Base-by-base conservation (phyloP, 2,797 vertebrate species). In the Austrolebias charrua region DNA sequence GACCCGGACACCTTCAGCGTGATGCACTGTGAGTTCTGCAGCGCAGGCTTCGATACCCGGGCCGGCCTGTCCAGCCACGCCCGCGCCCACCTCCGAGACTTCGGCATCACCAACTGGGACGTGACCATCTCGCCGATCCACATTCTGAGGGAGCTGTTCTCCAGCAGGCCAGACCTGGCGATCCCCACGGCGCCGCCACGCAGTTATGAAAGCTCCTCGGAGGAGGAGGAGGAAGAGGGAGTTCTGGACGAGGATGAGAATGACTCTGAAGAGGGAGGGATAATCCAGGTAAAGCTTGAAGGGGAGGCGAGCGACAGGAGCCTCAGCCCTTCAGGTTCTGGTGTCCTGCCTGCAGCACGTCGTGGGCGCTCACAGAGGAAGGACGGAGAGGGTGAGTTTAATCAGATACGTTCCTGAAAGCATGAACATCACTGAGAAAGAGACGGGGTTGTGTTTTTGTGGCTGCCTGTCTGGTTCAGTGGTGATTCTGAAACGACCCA, bases 11-110 rank as follows among this genome's bases (percentile, higher is more conserved):
- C 96, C 1, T 98, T 98, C 94, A 98, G 96, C 60, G 92, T 98
- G 86, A 98, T 98, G 96, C 94, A 95, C 70, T 98, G 96, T 33
- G 96, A 98, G 89, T 98, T 98, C 94, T 98, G 97, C 44, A 95
- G 95, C 16, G 96, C 97, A 0, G 96, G 96, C 6, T 98, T 98
- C 6, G 97, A 98, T 92, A 98, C 96, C 0, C 90, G 96, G 9
- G 97, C 97, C 0, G 97, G 97, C 16, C 94, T 98, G 33, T 98
- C 97, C 72, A 98, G 97, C 88, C 97, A 98, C 0, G 97, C 97
- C 60, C 88, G 97, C 10, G 97, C 97, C 35, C 97, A 98, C 86
- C 94, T 98, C 43, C 90, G 97, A 0, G 97, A 98, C 84, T 97
- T 98, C 18, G 96, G 96, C 55, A 98, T 98, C 85, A 97, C 96